phyloP scores from a whole-genome alignment of 2,888 invertebrate genomes.

The Caenorhabditis sp. region DNA sequence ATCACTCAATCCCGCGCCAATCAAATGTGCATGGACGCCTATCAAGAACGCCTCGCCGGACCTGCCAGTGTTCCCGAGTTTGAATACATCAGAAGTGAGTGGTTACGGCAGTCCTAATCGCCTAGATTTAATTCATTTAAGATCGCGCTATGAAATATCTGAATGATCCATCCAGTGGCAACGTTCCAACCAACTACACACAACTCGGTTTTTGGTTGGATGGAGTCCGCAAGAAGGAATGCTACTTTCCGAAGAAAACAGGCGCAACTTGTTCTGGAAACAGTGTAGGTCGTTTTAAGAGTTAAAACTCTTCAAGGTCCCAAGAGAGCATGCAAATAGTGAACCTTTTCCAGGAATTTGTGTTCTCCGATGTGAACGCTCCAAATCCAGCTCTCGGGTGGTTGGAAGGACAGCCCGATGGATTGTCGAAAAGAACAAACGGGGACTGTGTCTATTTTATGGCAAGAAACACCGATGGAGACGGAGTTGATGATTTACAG shows the following conservation, averaged over 20 bases:
- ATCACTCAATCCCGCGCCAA: not conserved
- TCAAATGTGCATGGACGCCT: not conserved
- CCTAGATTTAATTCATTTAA: not conserved
- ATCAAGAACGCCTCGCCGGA: not conserved
- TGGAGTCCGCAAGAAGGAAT: conserved; percentile 5
- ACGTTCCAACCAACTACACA: not conserved
- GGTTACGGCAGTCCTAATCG: not conserved
- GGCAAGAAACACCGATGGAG: not conserved
- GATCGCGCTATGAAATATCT: not conserved
- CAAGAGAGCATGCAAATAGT: too few species aligned
- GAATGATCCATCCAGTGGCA: not conserved
- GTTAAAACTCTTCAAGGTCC: too few species aligned
- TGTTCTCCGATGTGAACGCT: not conserved
- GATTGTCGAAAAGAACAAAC: not conserved
- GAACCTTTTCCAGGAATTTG: conserved; percentile 16
- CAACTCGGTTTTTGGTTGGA: conserved; percentile 31
- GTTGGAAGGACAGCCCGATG: conserved; percentile 24
- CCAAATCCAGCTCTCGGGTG: not conserved
- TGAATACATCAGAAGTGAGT: not conserved
- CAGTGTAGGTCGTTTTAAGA: not conserved
- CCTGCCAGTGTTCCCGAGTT: not conserved
- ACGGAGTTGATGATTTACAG: conserved; percentile 9
- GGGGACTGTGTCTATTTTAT: conserved; percentile 6
- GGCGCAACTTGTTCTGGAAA: conserved; percentile 4
- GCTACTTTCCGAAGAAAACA: not conserved